Evolutionary conservation across 2,113 vertebrate genomes (phyloP), one percentile per base, ranked within the genome.

Genomic region (Fregetta grallaria): DNA sequence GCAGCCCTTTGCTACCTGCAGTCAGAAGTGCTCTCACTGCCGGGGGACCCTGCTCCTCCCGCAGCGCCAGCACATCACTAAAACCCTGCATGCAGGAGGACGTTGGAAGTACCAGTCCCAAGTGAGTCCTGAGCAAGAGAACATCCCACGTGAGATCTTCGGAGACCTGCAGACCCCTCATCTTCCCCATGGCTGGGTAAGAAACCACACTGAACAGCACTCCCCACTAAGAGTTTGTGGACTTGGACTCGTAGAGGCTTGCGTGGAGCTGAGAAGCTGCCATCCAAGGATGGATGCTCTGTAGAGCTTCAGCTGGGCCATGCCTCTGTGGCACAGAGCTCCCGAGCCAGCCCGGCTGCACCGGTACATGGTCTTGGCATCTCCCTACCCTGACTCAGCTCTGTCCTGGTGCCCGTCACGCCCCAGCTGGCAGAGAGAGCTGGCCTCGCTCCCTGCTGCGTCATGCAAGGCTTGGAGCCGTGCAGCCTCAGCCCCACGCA

Each of bases 111-210:
- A 62, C 32, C 38, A 23, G 4, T 38, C 18, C 65, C 36, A 62
- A 25, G 7, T 11, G 58, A 81, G n/a, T 42, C 63, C 29, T 45
- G 26, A 89, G 68, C 59, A 44, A 55, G 62, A 76, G 14, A 76
- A 56, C 22, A 62, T 32, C 50, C 38, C 47, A 55, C 1, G 2
- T 2, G 63, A 71, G 52, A 75, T 16, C 27, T 59, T 76, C 4
- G 1, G 59, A 80, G 63, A 86, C 15, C 40, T 34, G 56, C 58
- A 66, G 52, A 59, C 19, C 5, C 1, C 1, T 1, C 1, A 4
- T 61, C n/a, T 61, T 79, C 49, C 56, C 19, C 3, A 3, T 1
- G 1, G 36, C 77, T 80, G 65, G 9, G 40, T 45, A 84, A 71
- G 65, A 73, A 83, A 66, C 53, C 83, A 53, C 0, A 0, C 56